Evolutionary conservation across 2,113 vertebrate species (phyloP).

Genomic region (Coreoperca whiteheadi): DNA sequence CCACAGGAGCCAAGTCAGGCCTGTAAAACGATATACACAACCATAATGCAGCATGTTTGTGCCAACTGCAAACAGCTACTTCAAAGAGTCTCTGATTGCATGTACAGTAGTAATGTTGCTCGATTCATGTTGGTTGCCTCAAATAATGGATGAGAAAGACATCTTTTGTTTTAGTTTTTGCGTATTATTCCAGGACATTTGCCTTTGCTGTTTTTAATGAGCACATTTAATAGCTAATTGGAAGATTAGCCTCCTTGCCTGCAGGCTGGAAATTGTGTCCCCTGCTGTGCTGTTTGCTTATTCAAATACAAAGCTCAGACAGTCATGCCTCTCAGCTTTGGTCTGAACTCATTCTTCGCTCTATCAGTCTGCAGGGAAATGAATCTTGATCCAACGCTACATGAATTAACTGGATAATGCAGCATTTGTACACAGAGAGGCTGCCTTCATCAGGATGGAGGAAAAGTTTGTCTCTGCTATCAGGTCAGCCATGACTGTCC

Average conservation of each 20-base stretch:
- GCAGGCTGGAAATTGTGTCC: constrained; percentile 63
- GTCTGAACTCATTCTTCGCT: constrained; percentile 53
- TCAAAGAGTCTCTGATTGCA: constrained; percentile 40
- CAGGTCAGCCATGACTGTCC: constrained; percentile 14
- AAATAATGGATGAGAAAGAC: constrained; percentile 51
- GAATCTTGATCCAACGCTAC: constrained; percentile 49
- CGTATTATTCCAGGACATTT: constrained; percentile 66
- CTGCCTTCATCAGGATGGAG: constrained; percentile 20
- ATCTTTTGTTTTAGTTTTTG: constrained; percentile 58
- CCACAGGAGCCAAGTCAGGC: constrained; percentile 43
- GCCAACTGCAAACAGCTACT: constrained; percentile 34
- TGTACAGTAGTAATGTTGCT: constrained; percentile 6
- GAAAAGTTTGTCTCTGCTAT: constrained; percentile 26
- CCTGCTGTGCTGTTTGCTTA: constrained; percentile 71
- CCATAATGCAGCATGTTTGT: constrained; percentile 1
- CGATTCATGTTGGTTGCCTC: constrained; percentile 32
- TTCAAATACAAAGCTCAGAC: constrained; percentile 72
- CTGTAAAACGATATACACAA: constrained; percentile 35
- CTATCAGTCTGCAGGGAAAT: constrained; percentile 60
- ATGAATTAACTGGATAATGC: constrained; percentile 65
- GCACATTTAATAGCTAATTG: constrained; percentile 76
- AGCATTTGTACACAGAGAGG: constrained; percentile 28
- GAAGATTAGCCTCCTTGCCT: constrained; percentile 72
- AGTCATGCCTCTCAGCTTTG: constrained; percentile 67
- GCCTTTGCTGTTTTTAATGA: constrained; percentile 72